Evolutionary conservation across 37 sponge, comb jelly and placozoan genomes (phyloP), one percentile per base, ranked within the genome.

Genomic region (Beroe ovata): DNA sequence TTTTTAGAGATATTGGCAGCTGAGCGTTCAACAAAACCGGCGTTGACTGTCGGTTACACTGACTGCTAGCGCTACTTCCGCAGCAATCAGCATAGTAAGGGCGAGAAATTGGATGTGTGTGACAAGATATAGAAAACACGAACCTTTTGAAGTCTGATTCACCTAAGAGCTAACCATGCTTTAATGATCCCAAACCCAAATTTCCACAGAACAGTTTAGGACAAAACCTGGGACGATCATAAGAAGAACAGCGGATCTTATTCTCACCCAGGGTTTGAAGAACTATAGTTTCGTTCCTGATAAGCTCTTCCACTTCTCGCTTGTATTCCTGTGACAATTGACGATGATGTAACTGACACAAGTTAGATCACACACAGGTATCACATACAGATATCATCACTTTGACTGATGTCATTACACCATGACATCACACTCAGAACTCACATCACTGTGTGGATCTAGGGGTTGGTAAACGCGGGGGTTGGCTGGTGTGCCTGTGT

Each of bases 201-300:
- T n/a, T n/a, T n/a, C n/a, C n/a, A n/a, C n/a, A n/a, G n/a, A n/a
- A n/a, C n/a, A n/a, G n/a, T n/a, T n/a, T n/a, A n/a, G n/a, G 11
- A 11, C 54, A 47, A 47, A 47, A 47, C 54, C 54, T 47, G 54
- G 54, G 54, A 47, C 54, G 54, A 47, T 47, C 54, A 47, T 47
- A 47, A 47, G 54, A n/a, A 47, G 54, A 47, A 47, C 11, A 47
- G 11, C 11, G 11, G 6, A 47, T 47, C 54, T 47, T 47, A 47
- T 47, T 34, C 92, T 88, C 60, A 93, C 95, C 95, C 4, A 96
- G 91, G 0, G 97, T 96, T 89, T 94, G 88, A 58, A 96, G 89
- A 0, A 96, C 77, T 29, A 94, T 40, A 23, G 94, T 88, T 64
- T 96, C 97, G 38, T 95, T 90, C 29, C 77, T 62, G 20, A 92